These are phyloP conservation scores for Nasonia vitripennis DNA, from an alignment of 1,140 invertebrate genomes.

Conservation along the genomic window DNA sequence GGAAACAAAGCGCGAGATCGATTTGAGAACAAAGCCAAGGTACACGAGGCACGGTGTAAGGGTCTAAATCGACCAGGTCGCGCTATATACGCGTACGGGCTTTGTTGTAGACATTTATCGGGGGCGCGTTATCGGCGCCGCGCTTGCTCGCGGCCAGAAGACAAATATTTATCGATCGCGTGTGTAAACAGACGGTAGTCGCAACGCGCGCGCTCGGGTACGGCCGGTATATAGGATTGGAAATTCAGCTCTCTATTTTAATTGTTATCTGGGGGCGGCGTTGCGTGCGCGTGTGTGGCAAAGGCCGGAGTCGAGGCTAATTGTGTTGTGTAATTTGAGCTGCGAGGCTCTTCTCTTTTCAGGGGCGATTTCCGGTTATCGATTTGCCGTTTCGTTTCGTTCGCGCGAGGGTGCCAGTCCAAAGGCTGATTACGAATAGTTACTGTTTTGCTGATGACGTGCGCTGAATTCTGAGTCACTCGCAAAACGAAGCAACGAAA, in stretches of 20 bases:
- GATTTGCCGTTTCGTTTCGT: background rate
- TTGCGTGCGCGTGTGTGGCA: background rate
- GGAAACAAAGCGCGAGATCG: too few species aligned
- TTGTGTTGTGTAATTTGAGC: background rate
- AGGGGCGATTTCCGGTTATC: background rate
- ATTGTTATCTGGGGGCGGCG: background rate
- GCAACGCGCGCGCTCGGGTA: background rate
- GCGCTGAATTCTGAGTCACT: too few species aligned
- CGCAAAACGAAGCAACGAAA: too few species aligned
- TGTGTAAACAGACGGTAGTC: conserved; percentile 17
- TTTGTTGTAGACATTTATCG: conserved; percentile 21
- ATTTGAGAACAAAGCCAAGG: background rate
- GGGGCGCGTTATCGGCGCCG: conserved; percentile 25
- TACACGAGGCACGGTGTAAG: background rate
- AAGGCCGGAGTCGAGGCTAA: background rate
- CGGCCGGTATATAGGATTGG: background rate
- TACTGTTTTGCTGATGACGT: too few species aligned
- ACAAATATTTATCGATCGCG: conserved; percentile 43
- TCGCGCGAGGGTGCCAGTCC: background rate
- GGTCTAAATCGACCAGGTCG: background rate
- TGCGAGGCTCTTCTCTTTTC: background rate
- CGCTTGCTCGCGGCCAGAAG: conserved; percentile 12
- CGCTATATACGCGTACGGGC: background rate
- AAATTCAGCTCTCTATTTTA: conserved; percentile 9
- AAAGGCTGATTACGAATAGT: background rate